Evolutionary conservation across 2,888 invertebrate species (phyloP).

Genomic region (Lutraria lutraria): DNA sequence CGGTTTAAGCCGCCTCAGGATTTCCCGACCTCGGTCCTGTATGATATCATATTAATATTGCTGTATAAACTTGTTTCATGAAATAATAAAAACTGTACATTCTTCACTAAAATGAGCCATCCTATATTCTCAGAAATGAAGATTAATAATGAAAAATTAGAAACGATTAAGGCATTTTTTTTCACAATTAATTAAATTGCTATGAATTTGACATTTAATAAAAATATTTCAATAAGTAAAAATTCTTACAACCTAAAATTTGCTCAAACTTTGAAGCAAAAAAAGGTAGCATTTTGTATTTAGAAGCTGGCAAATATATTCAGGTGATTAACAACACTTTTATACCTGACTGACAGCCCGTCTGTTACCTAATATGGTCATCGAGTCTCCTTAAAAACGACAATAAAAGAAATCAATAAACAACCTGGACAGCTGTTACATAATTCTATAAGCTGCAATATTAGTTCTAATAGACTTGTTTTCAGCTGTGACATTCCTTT

Average conservation of each 20-base stretch:
- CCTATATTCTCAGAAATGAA: not conserved
- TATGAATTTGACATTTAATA: no score
- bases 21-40: conserved; percentile 67
- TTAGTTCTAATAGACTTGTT: not conserved
- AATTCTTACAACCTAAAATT: no score
- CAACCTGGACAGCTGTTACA: not conserved
- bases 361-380: conserved; percentile 7
- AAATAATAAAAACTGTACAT: not conserved
- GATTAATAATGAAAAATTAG: no score
- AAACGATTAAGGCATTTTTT: no score
- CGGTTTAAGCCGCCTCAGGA: conserved; percentile 71
- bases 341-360: conserved; percentile 12
- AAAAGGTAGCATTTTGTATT: no score
- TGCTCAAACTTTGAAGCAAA: no score
- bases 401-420: not conserved
- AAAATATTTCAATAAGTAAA: no score
- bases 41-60: conserved; percentile 18
- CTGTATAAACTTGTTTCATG: not conserved
- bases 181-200: not conserved
- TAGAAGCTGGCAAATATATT: no score
- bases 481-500: no score
- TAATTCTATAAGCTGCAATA: not conserved
- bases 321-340: no score
- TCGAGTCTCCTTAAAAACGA: conserved; percentile 12
- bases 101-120: not conserved